These are phyloP conservation scores for Brachyhypopomus occidentalis DNA, from an alignment of 2,113 vertebrate genomes.

Conservation along the genomic window DNA sequence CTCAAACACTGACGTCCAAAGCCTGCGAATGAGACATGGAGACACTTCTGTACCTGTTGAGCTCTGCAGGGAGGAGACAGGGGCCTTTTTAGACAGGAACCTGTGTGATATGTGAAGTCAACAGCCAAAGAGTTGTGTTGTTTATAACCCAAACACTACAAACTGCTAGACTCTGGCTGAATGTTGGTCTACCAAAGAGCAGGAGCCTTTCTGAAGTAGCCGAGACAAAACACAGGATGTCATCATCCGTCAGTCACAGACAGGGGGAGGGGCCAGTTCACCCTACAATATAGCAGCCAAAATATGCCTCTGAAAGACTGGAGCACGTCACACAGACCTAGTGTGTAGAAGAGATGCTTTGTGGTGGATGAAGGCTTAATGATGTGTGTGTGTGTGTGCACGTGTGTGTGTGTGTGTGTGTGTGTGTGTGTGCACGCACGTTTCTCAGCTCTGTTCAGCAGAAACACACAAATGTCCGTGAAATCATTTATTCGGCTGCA, in stretches of 20 bases:
- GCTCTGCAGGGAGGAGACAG: background rate
- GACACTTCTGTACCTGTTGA: slow-evolving; percentile 33
- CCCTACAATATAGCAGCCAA: no score
- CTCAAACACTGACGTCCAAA: slow-evolving; percentile 28
- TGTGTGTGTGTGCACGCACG: background rate
- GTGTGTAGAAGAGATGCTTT: no score
- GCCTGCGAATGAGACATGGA: slow-evolving; percentile 5
- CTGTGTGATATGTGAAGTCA: slow-evolving; percentile 15
- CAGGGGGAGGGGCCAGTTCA: no score
- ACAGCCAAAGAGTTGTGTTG: background rate
- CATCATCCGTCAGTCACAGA: no score
- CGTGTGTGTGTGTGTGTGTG: no score
- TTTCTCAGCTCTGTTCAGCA: slow-evolving; percentile 12
- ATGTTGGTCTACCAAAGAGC: background rate
- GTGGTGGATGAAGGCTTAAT: no score
- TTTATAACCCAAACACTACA: slow-evolving; percentile 9
- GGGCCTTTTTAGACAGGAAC: slow-evolving; percentile 24
- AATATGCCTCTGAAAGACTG: no score
- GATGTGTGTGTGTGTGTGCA: no score
- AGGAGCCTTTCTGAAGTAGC: background rate
- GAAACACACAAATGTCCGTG: background rate
- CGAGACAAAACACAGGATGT: no score
- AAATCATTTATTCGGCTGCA: slow-evolving; percentile 21
- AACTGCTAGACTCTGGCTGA: background rate
- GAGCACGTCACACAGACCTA: no score